Conservation (phyloP, 2,888 invertebrate species). For the Melinopterus prodromus region DNA sequence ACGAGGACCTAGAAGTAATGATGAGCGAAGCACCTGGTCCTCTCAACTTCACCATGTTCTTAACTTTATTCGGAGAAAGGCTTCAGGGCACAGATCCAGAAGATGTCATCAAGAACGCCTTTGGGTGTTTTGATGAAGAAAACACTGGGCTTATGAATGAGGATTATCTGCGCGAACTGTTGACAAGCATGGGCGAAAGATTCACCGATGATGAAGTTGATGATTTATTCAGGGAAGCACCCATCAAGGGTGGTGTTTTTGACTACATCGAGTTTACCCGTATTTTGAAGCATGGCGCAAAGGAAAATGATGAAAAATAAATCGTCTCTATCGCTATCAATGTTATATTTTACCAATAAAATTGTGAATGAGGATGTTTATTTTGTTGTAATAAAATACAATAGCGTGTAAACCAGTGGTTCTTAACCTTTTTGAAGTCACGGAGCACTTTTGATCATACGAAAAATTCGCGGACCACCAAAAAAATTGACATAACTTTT, state of each 20-base stretch:
- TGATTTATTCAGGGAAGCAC: conserved; percentile 98
- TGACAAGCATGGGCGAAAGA: conserved; percentile 98
- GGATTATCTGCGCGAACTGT: conserved; percentile 91
- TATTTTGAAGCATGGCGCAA: conserved; percentile 98
- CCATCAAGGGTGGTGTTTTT: conserved; percentile 93
- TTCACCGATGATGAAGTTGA: conserved; percentile 98
- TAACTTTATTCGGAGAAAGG: conserved; percentile 97
- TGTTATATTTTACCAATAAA: conserved; percentile 14
- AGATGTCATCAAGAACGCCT: conserved; percentile 99
- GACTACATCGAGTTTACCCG: conserved; percentile 99
- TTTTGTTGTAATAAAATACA: conserved; percentile 17
- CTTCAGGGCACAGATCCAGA: conserved; percentile 99
- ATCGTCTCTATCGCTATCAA: background rate
- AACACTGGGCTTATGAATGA: conserved; percentile 92
- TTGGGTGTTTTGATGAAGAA: conserved; percentile 99
- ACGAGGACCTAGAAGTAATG: conserved; percentile 96
- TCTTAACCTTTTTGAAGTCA: too few relatives aligned
- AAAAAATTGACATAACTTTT: too few relatives aligned
- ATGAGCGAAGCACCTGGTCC: conserved; percentile 99
- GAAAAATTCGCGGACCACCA: too few relatives aligned
- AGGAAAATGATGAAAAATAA: conserved; percentile 96
- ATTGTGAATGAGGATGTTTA: conserved; percentile 19
- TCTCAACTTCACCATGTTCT: conserved; percentile 99
- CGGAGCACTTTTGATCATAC: too few relatives aligned
- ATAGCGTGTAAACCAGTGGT: too few relatives aligned